These are phyloP conservation scores for Drosophila prosaltans DNA, from an alignment of 1,140 invertebrate species.

Conservation along the genomic window DNA sequence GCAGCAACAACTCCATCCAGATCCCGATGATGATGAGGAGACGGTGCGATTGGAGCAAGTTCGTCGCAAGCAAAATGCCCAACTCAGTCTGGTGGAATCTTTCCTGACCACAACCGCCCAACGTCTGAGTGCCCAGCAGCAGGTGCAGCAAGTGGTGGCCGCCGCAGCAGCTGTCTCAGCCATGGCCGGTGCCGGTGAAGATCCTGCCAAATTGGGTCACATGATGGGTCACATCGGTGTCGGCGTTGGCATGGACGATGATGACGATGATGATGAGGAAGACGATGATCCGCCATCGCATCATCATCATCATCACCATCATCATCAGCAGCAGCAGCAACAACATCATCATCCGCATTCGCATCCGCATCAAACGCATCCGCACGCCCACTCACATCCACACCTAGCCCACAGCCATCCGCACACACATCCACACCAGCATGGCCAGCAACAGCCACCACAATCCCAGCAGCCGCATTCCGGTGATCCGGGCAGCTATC, in stretches of 20 bases:
- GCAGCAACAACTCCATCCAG: conserved; percentile 48
- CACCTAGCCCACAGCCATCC: conserved; percentile 32
- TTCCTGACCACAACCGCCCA: conserved; percentile 80
- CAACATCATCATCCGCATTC: conserved; percentile 47
- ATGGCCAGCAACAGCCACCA: conserved; percentile 43
- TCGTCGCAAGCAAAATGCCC: conserved; percentile 79
- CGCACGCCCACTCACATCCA: conserved; percentile 30
- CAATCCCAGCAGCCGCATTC: conserved; percentile 43
- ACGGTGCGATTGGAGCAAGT: conserved; percentile 69
- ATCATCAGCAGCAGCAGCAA: conserved; percentile 52
- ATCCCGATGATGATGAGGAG: conserved; percentile 67
- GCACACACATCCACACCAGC: conserved; percentile 47
- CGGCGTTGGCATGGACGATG: conserved; percentile 49
- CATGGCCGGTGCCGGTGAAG: conserved; percentile 70
- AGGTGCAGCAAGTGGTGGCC: conserved; percentile 79
- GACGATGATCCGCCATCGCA: conserved; percentile 61
- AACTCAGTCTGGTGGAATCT: conserved; percentile 78
- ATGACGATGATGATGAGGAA: conserved; percentile 75
- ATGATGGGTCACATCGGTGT: conserved; percentile 75
- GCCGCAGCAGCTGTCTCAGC: conserved; percentile 77
- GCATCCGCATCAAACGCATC: conserved; percentile 58
- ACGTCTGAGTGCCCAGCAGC: conserved; percentile 76
- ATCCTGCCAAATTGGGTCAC: conserved; percentile 70
- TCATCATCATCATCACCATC: conserved; percentile 55
- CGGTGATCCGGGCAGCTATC: conserved; percentile 56